These are phyloP conservation scores for Philaenus spumarius DNA, from an alignment of 1,140 invertebrate genomes.

Conservation along the genomic window DNA sequence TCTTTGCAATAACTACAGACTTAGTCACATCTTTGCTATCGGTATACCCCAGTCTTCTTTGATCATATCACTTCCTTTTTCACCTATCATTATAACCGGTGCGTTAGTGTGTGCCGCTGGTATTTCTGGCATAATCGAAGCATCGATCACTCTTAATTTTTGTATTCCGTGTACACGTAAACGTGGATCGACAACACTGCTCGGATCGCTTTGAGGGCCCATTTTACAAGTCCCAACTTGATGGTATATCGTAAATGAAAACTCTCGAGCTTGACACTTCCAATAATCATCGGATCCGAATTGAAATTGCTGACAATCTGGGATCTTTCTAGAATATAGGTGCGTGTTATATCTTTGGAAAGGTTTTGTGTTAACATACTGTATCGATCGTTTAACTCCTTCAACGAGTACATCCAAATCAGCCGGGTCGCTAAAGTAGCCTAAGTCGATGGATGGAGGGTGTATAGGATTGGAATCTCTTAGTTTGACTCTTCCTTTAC, in stretches of 20 bases:
- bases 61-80: constrained; percentile 59
- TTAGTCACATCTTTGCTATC: neutral
- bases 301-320: constrained; percentile 53
- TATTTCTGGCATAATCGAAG: constrained; percentile 58
- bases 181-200: constrained; percentile 63
- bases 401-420: constrained; percentile 56
- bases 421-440: constrained; percentile 59
- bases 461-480: constrained; percentile 59
- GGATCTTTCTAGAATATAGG: constrained; percentile 52
- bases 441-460: constrained; percentile 75
- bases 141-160: constrained; percentile 65
- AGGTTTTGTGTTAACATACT: constrained; percentile 48
- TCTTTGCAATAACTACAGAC: too few relatives aligned
- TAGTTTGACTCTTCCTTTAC: constrained; percentile 60
- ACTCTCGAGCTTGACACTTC: constrained; percentile 57
- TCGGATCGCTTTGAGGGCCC: constrained; percentile 58
- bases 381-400: constrained; percentile 52
- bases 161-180: constrained; percentile 60
- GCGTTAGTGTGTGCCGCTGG: constrained; percentile 56
- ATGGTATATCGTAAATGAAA: constrained; percentile 69
- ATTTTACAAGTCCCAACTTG: constrained; percentile 79
- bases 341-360: constrained; percentile 51
- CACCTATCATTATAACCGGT: constrained; percentile 62
- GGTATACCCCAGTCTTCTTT: constrained; percentile 44
- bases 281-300: constrained; percentile 65